Evolutionary conservation across 1,140 invertebrate genomes (phyloP), one percentile per base, ranked within the genome.

Genomic region (Lordiphosa mommai): DNA sequence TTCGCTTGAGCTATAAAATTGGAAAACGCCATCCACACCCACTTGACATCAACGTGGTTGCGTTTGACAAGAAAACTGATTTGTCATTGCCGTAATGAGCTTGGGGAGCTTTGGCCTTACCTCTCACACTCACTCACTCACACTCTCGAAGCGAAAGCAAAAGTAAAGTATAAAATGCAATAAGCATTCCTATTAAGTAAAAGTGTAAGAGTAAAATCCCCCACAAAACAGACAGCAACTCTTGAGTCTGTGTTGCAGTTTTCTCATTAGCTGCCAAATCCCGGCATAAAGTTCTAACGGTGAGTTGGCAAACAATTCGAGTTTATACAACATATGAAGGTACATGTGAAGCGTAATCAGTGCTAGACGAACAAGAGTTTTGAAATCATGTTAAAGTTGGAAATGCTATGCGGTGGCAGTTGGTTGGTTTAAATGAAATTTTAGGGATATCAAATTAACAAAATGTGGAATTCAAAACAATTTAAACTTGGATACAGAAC

Each of bases 31-130:
- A 20, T 9, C 16, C 7, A 30, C 8, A 66, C 44, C 79, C 72
- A 70, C 58, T 80, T 80, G 70, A 70, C 76, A 61, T 61, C 63
- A 36, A 59, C 55, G 61, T 47, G 13, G 44, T 64, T 80, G 70
- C 55, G 56, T 76, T 82, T 80, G 76, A 84, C 76, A 80, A 52
- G 76, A 82, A 80, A 82, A 82, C 76, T 84, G 76, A 82, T 82
- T 82, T 82, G 77, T 82, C 76, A 82, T 82, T 36, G 57, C 51
- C 29, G 71, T 82, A 82, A 84, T 84, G 61, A 82, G 76, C 76
- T 84, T 13, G 52, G 53, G 55, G n/a, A n/a, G 76, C 76, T 61
- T 56, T 71, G 60, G 61, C 46, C 61, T 52, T 50, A 36, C 37
- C 6, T 44, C 59, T 30, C 9, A 12, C 3, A 10, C 4, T 20